Evolutionary conservation across 2,888 invertebrate species (phyloP), one percentile per base, ranked within the genome.

Genomic region (Imbricaverruca yamaguchii): DNA sequence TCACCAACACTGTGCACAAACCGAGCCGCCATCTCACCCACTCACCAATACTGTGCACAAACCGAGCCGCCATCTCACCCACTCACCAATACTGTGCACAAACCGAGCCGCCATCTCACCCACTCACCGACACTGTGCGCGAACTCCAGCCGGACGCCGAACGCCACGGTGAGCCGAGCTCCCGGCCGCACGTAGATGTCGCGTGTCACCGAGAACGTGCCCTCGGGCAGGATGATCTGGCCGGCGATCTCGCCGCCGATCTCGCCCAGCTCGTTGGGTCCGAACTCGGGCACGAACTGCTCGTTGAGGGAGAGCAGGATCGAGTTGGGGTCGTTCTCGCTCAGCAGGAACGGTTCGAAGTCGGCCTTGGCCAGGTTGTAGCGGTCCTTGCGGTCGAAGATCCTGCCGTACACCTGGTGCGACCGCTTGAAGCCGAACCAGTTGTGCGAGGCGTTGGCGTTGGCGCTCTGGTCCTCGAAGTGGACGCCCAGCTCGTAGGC

Each of bases 401-500:
- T 87, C 74, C 87, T 85, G 80, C 87, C 85, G 85, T 88, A 88
- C 78, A 86, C 84, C 69, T 83, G 83, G 13, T 81, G 80, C n/a
- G 84, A 88, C 82, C 83, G 85, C 80, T 84, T 83, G 77, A 82
- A 82, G 9, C 97, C 96, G 85, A 98, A 91, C 94, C 96, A 98
- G 86, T 99, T 99, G 86, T 91, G 94, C 0, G 95, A 93, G 84
- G 96, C 97, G 86, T 97, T 95, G n/a, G 99, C 92, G 25, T 91
- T 89, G 89, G 94, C 93, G 85, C 97, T 96, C 86, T 97, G 98
- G 86, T 98, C 97, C 85, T 93, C 93, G 25, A 98, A 90, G 85
- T 98, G 98, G 0, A 97, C 97, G 0, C 97, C 97, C 80, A 99
- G 92, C 89, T 99, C 98, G 86, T 96, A 97, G 81, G 91, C 91